Base-by-base conservation (phyloP, 2,113 vertebrate species). In the Clarias batrachus region DNA sequence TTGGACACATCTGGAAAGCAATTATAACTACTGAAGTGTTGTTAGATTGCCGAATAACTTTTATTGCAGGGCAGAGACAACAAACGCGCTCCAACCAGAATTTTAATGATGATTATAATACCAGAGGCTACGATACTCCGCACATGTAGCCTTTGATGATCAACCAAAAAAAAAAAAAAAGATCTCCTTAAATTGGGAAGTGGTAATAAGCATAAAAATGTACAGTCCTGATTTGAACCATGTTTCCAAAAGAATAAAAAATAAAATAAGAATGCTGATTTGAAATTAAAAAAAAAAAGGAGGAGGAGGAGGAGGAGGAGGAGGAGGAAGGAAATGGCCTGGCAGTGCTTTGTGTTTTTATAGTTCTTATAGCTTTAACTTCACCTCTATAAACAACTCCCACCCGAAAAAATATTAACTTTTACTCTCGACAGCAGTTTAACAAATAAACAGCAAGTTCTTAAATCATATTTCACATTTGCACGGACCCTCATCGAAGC, bases 101-200 rank as follows among this genome's bases (percentile, higher is more conserved):
- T 56, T 59, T 87, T 82, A 87, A 83, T 87, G 86, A 87, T 82
- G 33, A 65, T 86, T 74, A 74, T 65, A 73, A 76, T 76, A 56
- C 70, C 66, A 82, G 41, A 57, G 80, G n/a, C 59, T 73, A 77
- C 41, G 57, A 13, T 56, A 23, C 25, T 13, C 14, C 16, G 79
- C 41, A 71, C 56, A 82, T 74, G 30, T 30, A 65, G 57, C 54
- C 78, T 81, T 86, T 81, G 78, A 86, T 86, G 85, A 33, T 71
- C 25, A 14, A 4, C 41, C 41, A 4, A 4, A 41, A 56, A 57
- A 48, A 48, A 65, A n/a, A 63, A 73, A 27, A 27, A 27, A 19
- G 2, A 14, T 68, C 62, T n/a, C 33, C 65, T 65, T 54, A 71
- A 81, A 86, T 48, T 30, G 56, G 33, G 33, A 48, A 81, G 56